A percentile compares a stretch with the other conserved stretches of the same genome.
phyloP scores from a whole-genome alignment of 37 sponge, comb jelly and placozoan genomes.

The Geodia barretti region DNA sequence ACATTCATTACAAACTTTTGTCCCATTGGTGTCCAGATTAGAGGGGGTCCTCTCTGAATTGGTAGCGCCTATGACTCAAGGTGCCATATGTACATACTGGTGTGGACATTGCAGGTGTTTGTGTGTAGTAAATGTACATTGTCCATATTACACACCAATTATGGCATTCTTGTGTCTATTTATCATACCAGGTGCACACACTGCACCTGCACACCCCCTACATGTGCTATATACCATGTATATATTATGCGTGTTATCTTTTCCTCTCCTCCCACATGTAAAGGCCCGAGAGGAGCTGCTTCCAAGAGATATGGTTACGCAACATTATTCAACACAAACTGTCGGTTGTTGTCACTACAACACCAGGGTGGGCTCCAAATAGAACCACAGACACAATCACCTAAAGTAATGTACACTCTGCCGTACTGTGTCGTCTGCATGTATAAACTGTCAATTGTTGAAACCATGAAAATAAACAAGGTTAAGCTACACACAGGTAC shows the following conservation, averaged over 20 bases:
- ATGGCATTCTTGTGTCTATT: neutral
- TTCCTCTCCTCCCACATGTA: neutral
- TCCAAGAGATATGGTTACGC: conserved; percentile 87
- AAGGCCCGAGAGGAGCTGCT: conserved; percentile 68
- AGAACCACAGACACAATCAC: neutral
- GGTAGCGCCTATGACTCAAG: no score
- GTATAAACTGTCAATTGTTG: neutral
- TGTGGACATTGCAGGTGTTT: neutral
- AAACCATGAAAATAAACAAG: no score
- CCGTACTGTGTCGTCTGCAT: conserved; percentile 1
- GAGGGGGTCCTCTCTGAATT: no score
- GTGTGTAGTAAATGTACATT: neutral
- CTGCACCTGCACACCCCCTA: neutral
- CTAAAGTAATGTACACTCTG: no score
- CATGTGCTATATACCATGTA: neutral
- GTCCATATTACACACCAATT: neutral
- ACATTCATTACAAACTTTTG: no score
- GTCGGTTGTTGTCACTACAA: conserved; percentile 3
- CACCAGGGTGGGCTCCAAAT: neutral
- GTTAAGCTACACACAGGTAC: no score
- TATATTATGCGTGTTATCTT: no score
- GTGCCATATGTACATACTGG: no score
- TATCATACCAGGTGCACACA: neutral
- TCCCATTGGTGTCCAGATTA: no score
- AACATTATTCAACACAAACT: conserved; percentile 78